These are phyloP conservation scores for Microcebus griseorufus DNA, from an alignment of 2,113 vertebrate species.

Conservation along the genomic window DNA sequence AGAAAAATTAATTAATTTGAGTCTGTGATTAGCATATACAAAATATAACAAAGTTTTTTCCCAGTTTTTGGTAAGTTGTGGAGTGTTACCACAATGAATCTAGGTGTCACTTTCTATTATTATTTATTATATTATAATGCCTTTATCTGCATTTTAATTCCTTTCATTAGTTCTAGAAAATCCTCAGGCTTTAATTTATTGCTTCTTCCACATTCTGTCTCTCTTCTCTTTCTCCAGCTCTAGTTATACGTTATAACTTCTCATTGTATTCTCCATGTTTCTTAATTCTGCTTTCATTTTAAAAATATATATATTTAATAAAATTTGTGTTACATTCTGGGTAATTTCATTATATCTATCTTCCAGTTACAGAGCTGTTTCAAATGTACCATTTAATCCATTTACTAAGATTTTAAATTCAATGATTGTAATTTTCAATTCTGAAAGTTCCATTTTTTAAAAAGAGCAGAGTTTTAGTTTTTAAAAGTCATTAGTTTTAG, in stretches of 20 bases:
- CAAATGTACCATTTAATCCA: not conserved
- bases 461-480: not conserved
- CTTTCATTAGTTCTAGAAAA: constrained; percentile 17
- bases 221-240: not conserved
- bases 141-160: not conserved
- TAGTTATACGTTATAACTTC: not conserved
- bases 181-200: not conserved
- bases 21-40: not conserved
- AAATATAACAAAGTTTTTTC: not conserved
- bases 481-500: constrained; percentile 18
- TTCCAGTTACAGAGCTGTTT: not conserved
- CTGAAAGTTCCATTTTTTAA: not conserved
- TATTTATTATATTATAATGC: not conserved
- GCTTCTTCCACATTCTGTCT: not conserved
- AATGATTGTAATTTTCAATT: not conserved
- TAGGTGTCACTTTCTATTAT: not conserved
- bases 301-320: not conserved
- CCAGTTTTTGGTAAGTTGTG: not conserved
- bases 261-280: not conserved
- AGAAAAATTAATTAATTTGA: not conserved
- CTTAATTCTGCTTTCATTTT: not conserved
- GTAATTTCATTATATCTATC: not conserved
- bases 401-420: constrained; percentile 1
- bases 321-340: not conserved
- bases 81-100: not conserved